Percentiles rank a stretch among this genome's conserved stretches.
phyloP scores from a whole-genome alignment of 1,140 invertebrate genomes.

The Lucilia cuprina region DNA sequence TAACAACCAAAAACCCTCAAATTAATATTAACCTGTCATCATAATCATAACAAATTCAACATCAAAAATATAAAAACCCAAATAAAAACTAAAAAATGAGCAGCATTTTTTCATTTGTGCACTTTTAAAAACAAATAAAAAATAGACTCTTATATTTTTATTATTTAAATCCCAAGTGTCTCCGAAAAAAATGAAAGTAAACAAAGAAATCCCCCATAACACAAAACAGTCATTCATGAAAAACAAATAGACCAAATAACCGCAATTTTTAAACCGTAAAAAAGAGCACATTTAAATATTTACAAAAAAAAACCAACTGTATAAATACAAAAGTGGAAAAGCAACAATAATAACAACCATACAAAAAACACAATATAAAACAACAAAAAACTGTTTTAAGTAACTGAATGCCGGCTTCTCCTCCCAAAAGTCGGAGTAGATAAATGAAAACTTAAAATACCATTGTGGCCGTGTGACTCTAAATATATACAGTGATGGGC shows the following conservation, averaged over 20 bases:
- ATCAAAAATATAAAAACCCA: background rate
- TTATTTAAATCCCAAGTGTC: conserved; percentile 20
- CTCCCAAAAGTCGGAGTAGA: background rate
- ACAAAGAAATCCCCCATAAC: background rate
- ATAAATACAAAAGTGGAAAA: background rate
- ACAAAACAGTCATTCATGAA: conserved; percentile 1
- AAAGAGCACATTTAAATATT: background rate
- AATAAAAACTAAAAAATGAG: background rate
- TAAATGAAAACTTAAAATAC: conserved; percentile 32
- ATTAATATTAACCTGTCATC: conserved; percentile 8
- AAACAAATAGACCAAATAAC: conserved; percentile 25
- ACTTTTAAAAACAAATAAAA: background rate
- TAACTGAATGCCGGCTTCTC: background rate
- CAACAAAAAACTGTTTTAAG: background rate
- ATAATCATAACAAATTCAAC: background rate
- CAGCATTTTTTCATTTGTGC: background rate
- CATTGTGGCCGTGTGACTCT: conserved; percentile 4
- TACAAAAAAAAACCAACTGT: background rate
- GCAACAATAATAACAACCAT: background rate
- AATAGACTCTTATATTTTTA: conserved; percentile 17
- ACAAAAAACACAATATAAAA: background rate
- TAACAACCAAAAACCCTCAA: background rate
- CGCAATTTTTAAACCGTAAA: conserved; percentile 16
- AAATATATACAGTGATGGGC: background rate
- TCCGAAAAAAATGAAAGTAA: background rate